A percentile compares a stretch with the other conserved stretches of the same genome.
Evolutionary conservation across 2,888 invertebrate species (phyloP).

Genomic region (Drosophila mimica): DNA sequence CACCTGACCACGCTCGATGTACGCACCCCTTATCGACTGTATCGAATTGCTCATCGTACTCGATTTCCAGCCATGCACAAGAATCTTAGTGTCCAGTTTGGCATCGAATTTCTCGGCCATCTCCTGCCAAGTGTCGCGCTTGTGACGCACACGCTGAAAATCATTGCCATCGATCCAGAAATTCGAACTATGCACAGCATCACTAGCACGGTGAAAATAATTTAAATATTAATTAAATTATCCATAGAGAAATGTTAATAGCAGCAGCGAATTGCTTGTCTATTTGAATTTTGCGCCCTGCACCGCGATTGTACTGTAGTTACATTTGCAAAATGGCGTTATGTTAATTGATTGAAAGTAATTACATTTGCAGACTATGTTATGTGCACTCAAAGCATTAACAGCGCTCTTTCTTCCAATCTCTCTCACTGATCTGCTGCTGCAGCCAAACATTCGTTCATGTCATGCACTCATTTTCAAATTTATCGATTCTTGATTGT

Average conservation of each 20-base stretch:
- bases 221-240: neutral
- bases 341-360: neutral
- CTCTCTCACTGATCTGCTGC: neutral
- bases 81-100: slow-evolving; percentile 83
- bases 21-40: slow-evolving; percentile 84
- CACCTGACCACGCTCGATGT: slow-evolving; percentile 77
- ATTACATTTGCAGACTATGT: neutral
- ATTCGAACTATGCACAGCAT: slow-evolving; percentile 63
- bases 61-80: slow-evolving; percentile 85
- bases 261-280: neutral
- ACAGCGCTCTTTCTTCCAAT: neutral
- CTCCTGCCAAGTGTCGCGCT: slow-evolving; percentile 83
- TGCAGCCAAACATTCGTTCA: neutral
- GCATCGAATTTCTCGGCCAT: slow-evolving; percentile 83
- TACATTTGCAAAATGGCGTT: neutral
- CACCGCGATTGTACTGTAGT: neutral
- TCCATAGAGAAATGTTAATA: neutral
- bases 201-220: slow-evolving; percentile 40
- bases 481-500: neutral
- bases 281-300: neutral
- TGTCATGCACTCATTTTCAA: neutral
- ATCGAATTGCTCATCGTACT: slow-evolving; percentile 83
- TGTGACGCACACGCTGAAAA: slow-evolving; percentile 64
- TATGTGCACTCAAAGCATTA: neutral
- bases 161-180: slow-evolving; percentile 74